A percentile compares a stretch with the other conserved stretches of the same genome.
phyloP scores from a whole-genome alignment of 2,797 vertebrate genomes.

The Thamnophis elegans region DNA sequence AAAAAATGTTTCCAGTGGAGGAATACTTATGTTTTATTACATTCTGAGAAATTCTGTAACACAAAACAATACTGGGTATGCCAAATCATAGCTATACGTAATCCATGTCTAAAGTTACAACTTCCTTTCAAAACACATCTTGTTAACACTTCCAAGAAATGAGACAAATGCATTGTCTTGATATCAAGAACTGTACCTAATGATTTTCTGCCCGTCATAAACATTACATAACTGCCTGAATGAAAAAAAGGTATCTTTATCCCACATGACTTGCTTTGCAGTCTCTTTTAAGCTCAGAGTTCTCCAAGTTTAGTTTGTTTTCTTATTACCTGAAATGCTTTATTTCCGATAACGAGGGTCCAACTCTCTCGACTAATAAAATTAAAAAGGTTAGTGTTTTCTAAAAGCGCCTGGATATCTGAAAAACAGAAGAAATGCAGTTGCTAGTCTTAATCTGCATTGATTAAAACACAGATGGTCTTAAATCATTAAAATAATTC shows the following conservation, averaged over 20 bases:
- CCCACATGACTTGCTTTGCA: neutral
- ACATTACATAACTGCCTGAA: neutral
- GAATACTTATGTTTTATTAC: neutral
- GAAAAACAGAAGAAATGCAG: conserved; percentile 16
- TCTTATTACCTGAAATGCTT: neutral
- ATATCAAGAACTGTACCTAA: neutral
- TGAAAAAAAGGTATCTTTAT: neutral
- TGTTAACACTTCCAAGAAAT: neutral
- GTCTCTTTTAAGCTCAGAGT: neutral
- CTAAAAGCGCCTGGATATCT: conserved; percentile 11
- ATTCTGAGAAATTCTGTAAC: conserved; percentile 29
- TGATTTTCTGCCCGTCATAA: neutral
- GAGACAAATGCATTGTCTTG: neutral
- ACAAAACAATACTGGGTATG: conserved; percentile 7
- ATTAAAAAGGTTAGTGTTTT: conserved; percentile 26
- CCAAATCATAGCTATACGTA: neutral
- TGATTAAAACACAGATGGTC: conserved; percentile 37
- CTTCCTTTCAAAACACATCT: neutral
- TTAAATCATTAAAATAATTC: conserved; percentile 30
- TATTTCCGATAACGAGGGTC: neutral
- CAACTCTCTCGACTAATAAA: neutral
- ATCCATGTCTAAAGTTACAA: neutral
- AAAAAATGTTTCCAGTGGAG: conserved; percentile 16
- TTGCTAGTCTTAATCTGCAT: conserved; percentile 27
- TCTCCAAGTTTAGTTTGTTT: neutral